Base-by-base conservation (phyloP, 1,140 invertebrate genomes). In the Plodia interpunctella region DNA sequence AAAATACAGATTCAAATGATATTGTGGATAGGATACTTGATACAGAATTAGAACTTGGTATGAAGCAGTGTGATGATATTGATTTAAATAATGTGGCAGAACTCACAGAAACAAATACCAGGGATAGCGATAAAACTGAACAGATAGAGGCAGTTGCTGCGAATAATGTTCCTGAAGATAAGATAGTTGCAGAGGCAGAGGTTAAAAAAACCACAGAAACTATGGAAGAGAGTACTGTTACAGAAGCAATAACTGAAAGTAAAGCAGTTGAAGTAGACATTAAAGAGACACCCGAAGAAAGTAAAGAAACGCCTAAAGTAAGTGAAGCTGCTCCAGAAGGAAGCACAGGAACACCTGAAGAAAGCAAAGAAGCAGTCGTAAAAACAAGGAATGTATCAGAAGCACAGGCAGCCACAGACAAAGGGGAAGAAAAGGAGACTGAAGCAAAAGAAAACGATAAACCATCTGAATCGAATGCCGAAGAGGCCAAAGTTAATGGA, bases 21-120 rank as follows among this genome's bases (percentile, higher is more conserved):
- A 80, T 86, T 63, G 77, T 83, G 13, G 83, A 87, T 44, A 76
- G 76, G 64, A 83, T 86, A 70, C 64, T 84, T 59, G 83, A 86
- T 19, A 63, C 68, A 5, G 83, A 87, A 75, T 55, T 75, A 55
- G 77, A 80, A 66, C 63, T 83, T 58, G 79, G 80, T 72, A 77
- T 76, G 68, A 82, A 83, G 66, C 66, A 74, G 21, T 66, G 58
- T 57, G 66, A 56, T 18, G 63, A 66, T 58, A 60, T 62, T n/a
- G 61, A 65, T 53, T 38, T 61, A 10, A 71, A 62, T 19, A 53
- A 49, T 13, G 62, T 65, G 5, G 11, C 28, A 25, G 59, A 68
- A 57, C 60, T 66, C 0, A 57, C 63, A 51, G 73, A 76, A 18
- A 49, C 61, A 57, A 68, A 68, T 21, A 21, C 65, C 55, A 58